Conservation (phyloP, 2,888 invertebrate genomes). For the Andrena marginata region DNA sequence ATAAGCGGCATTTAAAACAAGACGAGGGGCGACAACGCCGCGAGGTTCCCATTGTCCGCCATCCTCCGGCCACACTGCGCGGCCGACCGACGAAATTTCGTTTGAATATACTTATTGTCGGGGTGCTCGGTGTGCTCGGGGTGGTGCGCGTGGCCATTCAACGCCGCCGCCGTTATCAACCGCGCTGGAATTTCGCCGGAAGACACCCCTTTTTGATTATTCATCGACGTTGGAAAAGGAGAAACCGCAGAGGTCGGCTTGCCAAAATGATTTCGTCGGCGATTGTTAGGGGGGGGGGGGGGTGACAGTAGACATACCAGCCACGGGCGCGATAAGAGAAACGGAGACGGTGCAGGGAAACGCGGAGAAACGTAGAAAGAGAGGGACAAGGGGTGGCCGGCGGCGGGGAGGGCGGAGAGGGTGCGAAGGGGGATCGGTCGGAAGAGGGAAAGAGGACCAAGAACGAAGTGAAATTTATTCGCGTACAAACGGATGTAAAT, state of each 20-base stretch:
- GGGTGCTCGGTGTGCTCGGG: slow-evolving; percentile 5
- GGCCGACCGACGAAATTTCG: slow-evolving; percentile 30
- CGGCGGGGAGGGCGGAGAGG: not conserved
- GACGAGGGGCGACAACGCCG: not conserved
- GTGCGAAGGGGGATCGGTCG: slow-evolving; percentile 1
- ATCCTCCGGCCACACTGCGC: not conserved
- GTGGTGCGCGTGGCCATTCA: slow-evolving; percentile 21
- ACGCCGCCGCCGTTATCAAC: slow-evolving; percentile 58
- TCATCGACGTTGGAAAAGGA: slow-evolving; percentile 76
- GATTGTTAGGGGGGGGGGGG: slow-evolving; percentile 39
- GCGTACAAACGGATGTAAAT: slow-evolving; percentile 84
- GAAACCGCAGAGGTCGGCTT: slow-evolving; percentile 75
- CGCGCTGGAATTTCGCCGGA: slow-evolving; percentile 57
- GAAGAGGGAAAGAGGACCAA: slow-evolving; percentile 65
- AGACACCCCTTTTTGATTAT: slow-evolving; percentile 79
- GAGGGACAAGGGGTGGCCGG: slow-evolving; percentile 19
- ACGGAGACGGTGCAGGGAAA: slow-evolving; percentile 10
- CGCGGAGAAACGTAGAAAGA: not conserved
- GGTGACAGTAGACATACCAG: slow-evolving; percentile 46
- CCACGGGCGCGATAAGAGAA: slow-evolving; percentile 48
- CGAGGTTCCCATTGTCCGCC: slow-evolving; percentile 13
- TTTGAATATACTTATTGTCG: slow-evolving; percentile 55
- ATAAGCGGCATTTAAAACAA: slow-evolving; percentile 33
- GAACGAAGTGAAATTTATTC: slow-evolving; percentile 82
- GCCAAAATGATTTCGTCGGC: slow-evolving; percentile 75